Base-by-base conservation (phyloP, 2,888 invertebrate genomes). In the Caenorhabditis drosophilae region DNA sequence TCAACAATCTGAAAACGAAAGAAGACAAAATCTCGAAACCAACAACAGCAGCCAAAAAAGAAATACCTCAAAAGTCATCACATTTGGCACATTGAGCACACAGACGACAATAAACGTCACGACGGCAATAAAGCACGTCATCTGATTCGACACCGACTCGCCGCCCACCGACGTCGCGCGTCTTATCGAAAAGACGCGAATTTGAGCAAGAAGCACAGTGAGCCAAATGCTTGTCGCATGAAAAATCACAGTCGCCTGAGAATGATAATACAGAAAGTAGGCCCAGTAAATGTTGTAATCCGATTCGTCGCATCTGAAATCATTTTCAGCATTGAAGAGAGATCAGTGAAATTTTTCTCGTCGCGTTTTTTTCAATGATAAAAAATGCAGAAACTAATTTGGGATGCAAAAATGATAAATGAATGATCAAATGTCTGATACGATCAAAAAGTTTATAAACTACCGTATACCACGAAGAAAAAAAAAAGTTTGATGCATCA, bases 171-270 rank as follows among this genome's bases (percentile, higher is more conserved):
- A 69, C 4, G 82, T 82, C 4, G 82, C 82, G 25, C 79, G 49
- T 50, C 79, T 60, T 45, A 86, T 85, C 68, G 84, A 86, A n/a
- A 86, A 76, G 61, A 85, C 86, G 11, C 86, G 83, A 63, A 86
- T 85, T 61, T 85, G 85, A 26, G 86, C 86, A 23, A 86, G 73
- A 2, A 83, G 79, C 6, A 86, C 86, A 23, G 86, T 86, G 31
- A 86, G 73, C 85, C 86, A 86, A 25, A 86, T 85, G 23, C 85
- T 84, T 16, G 85, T 82, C 2, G 86, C 85, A 70, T 86, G 86
- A 45, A 84, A 84, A 9, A 85, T 84, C 9, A 86, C 84, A 23
- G 84, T 84, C 49, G 84, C 84, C 70, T 85, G 86, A 11, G 85
- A 85, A 67, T 86, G 85, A 57, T 86, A 83, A 56, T 86, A 79